Evolutionary conservation across 2,113 vertebrate species (phyloP).

Genomic region (Sorex fumeus): DNA sequence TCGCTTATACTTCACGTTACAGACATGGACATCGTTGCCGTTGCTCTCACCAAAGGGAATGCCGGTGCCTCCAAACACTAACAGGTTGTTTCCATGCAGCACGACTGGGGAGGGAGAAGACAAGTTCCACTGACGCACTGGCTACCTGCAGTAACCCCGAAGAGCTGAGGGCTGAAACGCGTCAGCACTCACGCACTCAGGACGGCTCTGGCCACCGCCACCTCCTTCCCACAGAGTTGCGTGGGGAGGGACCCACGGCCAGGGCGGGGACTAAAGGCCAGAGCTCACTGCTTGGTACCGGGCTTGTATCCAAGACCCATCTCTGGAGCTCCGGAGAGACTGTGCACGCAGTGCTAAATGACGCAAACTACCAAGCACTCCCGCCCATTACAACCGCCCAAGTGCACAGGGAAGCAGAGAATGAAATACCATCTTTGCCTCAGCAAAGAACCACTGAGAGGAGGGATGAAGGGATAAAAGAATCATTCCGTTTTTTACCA

Average conservation of each 20-base stretch:
- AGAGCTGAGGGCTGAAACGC: neutral
- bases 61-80: constrained; percentile 98
- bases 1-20: constrained; percentile 97
- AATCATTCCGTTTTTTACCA: constrained; percentile 29
- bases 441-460: constrained; percentile 5
- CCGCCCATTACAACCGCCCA: neutral
- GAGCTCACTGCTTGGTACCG: neutral
- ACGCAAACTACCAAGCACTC: neutral
- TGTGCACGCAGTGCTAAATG: neutral
- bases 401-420: neutral
- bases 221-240: neutral
- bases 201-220: neutral
- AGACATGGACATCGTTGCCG: constrained; percentile 97
- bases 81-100: constrained; percentile 97
- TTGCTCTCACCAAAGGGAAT: constrained; percentile 99
- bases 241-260: neutral
- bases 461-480: neutral
- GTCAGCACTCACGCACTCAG: neutral
- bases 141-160: neutral
- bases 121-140: neutral
- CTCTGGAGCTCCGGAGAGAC: constrained; percentile 33
- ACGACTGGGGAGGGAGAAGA: constrained; percentile 90
- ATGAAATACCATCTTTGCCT: constrained; percentile 2
- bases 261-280: neutral
- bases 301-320: neutral